These are phyloP conservation scores for Ceryle rudis DNA, from an alignment of 2,797 vertebrate species.

Conservation along the genomic window DNA sequence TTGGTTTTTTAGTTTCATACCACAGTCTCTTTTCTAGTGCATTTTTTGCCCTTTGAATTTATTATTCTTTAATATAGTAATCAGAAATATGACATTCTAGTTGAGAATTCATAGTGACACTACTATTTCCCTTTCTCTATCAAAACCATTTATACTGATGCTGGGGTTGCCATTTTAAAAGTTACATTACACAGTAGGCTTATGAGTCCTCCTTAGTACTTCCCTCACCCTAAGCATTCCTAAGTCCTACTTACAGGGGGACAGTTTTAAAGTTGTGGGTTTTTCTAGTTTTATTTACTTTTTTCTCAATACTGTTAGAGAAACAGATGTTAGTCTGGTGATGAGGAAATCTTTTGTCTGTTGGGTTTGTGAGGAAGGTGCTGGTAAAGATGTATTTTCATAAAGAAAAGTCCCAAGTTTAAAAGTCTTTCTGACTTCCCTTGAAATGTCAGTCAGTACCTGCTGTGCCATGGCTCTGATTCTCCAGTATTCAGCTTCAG, in stretches of 20 bases:
- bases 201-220: background rate
- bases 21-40: background rate
- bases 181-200: background rate
- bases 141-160: background rate
- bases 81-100: background rate
- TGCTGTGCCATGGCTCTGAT: conserved; percentile 98
- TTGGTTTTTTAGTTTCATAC: background rate
- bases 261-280: background rate
- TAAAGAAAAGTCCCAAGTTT: background rate
- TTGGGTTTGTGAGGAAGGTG: background rate
- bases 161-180: background rate
- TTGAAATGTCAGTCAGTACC: conserved; percentile 74
- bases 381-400: background rate
- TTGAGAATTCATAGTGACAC: background rate
- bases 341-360: background rate
- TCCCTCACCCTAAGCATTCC: background rate
- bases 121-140: background rate
- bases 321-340: background rate
- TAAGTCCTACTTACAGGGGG: background rate
- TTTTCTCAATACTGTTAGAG: background rate
- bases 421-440: background rate
- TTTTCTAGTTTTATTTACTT: background rate
- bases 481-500: conserved; percentile 96
- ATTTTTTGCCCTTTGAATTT: background rate
- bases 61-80: background rate